Evolutionary conservation across 2,797 vertebrate genomes (phyloP), one percentile per base, ranked within the genome.

Genomic region (Todus mexicanus): DNA sequence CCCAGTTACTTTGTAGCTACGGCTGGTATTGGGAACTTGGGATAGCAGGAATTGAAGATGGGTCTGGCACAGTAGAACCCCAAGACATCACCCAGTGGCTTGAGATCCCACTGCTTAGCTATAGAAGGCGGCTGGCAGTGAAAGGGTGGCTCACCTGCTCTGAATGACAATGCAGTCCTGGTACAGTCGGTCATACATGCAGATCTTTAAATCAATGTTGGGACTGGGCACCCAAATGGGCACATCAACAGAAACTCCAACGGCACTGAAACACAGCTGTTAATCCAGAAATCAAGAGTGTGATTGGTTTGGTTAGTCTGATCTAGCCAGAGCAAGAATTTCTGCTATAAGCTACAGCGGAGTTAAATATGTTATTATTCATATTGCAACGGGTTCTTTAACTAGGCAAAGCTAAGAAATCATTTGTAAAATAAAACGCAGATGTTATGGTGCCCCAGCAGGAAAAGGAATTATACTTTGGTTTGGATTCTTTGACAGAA

Each of bases 141-240:
- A 27, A 26, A n/a, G 29, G 13, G 29, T 25, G n/a, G 64, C 98
- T 94, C 83, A 99, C 99, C 98, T 98, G 79, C 98, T 99, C 45
- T 96, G 95, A 73, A 99, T 31, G 8, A 94, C n/a, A 5, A 99
- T 51, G 6, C 83, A 97, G 43, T 98, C 98, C 96, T 99, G 99
- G 92, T 99, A 99, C 29, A 99, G 97, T 13, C 73, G 95, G 87
- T 99, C 98, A 12, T 98, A 99, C 97, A 97, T 98, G 96, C 99
- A 99, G 93, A 99, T 99, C 97, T 98, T 99, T 25, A 99, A 95
- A 90, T 99, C 98, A 29, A 99, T 54, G 10, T 29, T 97, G 59
- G 98, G 97, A 56, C 95, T 95, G n/a, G 97, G 94, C 84, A 99
- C 97, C 98, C 98, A 99, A 31, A 99, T 97, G 0, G 99, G 99